Conservation (phyloP, 2,113 vertebrate species). For the Illadopsis cleaveri region DNA sequence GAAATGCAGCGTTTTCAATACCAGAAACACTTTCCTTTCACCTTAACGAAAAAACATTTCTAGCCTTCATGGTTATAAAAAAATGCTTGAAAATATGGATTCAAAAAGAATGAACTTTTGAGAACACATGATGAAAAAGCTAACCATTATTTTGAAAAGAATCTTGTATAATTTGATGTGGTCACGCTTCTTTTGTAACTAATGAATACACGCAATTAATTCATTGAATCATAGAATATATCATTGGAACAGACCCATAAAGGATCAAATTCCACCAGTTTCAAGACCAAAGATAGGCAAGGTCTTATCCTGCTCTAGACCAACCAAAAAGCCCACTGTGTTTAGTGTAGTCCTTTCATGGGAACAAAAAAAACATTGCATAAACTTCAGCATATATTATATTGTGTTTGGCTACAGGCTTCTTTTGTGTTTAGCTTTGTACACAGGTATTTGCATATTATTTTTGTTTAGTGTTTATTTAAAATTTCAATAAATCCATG, state of each 20-base stretch:
- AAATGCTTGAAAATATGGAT: not conserved
- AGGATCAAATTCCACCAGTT: not conserved
- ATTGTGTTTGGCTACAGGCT: not conserved
- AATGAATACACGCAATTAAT: not conserved
- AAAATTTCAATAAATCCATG: not conserved
- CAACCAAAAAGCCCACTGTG: not conserved
- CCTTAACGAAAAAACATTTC: not conserved
- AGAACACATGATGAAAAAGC: not conserved
- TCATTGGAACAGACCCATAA: not conserved
- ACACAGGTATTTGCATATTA: not conserved
- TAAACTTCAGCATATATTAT: not conserved
- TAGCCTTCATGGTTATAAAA: not conserved
- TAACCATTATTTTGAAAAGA: not conserved
- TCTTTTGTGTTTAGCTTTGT: not conserved
- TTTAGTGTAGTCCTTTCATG: not conserved
- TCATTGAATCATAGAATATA: not conserved
- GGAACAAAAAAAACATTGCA: not conserved
- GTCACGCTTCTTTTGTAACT: fast-evolving
- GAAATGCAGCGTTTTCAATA: not conserved
- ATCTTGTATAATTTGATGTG: not conserved
- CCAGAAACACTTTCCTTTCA: not conserved
- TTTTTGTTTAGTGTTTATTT: not conserved
- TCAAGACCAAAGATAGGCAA: not conserved
- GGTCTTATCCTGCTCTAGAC: not conserved
- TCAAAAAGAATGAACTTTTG: not conserved